These are phyloP conservation scores for Nesoenas mayeri DNA, from an alignment of 2,113 vertebrate genomes.

Conservation along the genomic window DNA sequence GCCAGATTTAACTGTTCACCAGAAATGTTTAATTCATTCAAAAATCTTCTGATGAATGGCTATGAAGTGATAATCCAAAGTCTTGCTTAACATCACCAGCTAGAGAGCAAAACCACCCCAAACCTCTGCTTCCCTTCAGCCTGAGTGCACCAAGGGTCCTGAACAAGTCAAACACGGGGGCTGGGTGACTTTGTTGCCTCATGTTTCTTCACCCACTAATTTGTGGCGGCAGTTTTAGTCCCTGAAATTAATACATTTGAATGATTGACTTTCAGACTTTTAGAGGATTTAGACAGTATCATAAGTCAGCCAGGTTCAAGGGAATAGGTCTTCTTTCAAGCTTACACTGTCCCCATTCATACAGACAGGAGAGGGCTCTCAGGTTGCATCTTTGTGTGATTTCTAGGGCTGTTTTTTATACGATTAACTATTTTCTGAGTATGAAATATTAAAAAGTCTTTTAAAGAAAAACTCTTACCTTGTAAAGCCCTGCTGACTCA, in stretches of 20 bases:
- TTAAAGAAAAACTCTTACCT: neutral
- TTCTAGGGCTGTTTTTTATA: neutral
- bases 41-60: neutral
- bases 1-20: neutral
- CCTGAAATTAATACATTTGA: neutral
- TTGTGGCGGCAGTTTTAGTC: neutral
- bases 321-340: neutral
- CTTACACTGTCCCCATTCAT: neutral
- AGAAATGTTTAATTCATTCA: neutral
- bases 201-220: neutral
- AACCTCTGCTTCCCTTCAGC: neutral
- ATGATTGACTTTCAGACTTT: neutral
- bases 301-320: neutral
- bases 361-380: neutral
- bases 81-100: neutral
- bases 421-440: neutral
- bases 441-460: neutral
- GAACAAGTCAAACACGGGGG: neutral
- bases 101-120: neutral
- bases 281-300: neutral
- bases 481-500: neutral
- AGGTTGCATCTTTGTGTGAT: neutral
- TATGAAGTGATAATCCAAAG: neutral
- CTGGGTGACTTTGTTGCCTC: neutral
- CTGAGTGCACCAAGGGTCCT: neutral